These are phyloP conservation scores for Drosophila testacea DNA, from an alignment of 2,888 invertebrate genomes.

Conservation along the genomic window DNA sequence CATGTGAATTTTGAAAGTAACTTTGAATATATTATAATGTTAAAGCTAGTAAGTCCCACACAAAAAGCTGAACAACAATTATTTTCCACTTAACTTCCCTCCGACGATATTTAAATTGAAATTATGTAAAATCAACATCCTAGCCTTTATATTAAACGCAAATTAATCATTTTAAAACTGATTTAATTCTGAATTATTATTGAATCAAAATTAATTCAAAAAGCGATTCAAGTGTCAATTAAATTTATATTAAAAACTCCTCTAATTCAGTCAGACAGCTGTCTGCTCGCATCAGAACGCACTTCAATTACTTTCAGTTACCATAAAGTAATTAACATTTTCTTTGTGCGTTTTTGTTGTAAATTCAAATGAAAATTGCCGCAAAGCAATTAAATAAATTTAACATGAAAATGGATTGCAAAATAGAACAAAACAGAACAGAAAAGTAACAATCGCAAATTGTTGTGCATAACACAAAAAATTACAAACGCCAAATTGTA, in stretches of 20 bases:
- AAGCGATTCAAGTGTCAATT: not conserved
- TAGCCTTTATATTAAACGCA: not conserved
- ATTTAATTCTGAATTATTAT: not conserved
- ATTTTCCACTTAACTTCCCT: not conserved
- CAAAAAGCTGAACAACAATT: not conserved
- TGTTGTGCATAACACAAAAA: constrained; percentile 24
- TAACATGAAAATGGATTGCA: constrained; percentile 17
- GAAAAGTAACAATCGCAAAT: constrained; percentile 15
- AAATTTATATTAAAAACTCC: not conserved
- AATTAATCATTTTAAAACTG: too few species aligned
- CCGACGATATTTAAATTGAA: not conserved
- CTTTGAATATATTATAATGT: not conserved
- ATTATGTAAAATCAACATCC: not conserved
- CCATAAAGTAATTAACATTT: constrained; percentile 19
- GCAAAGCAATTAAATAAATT: constrained; percentile 20
- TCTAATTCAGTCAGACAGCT: not conserved
- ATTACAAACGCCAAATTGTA: constrained; percentile 42
- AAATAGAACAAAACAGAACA: constrained; percentile 9
- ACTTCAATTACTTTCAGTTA: constrained; percentile 20
- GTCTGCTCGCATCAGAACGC: not conserved
- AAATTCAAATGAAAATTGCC: constrained; percentile 12
- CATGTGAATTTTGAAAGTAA: too few species aligned
- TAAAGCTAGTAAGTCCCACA: not conserved
- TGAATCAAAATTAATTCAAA: not conserved
- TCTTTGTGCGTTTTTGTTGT: not conserved